These are phyloP conservation scores for Diarsia brunnea DNA, from an alignment of 2,888 invertebrate genomes.

Conservation along the genomic window DNA sequence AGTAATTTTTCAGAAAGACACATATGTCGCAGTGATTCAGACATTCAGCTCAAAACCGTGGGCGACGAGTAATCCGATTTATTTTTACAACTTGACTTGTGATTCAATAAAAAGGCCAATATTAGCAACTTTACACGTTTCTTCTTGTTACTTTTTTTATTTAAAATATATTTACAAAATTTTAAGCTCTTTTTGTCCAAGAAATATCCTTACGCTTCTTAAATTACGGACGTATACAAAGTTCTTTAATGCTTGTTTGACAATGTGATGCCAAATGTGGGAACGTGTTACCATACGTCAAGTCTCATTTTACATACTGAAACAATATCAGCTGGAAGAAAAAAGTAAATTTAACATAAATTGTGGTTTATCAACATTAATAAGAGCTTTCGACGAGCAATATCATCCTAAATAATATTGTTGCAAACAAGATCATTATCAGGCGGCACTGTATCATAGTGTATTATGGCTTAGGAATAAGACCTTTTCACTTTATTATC, in stretches of 20 bases:
- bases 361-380: constrained; percentile 15
- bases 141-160: constrained; percentile 54
- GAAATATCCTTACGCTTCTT: constrained; percentile 34
- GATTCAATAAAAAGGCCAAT: constrained; percentile 81
- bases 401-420: constrained; percentile 30
- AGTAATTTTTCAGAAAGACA: constrained; percentile 75
- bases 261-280: constrained; percentile 40
- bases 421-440: constrained; percentile 39
- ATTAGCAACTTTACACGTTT: constrained; percentile 70
- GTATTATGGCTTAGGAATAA: constrained; percentile 9
- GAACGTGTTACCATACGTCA: constrained; percentile 18
- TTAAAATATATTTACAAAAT: constrained; percentile 46
- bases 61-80: constrained; percentile 82
- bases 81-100: constrained; percentile 81
- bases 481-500: constrained; percentile 7
- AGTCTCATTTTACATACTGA: constrained; percentile 31
- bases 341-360: constrained; percentile 20
- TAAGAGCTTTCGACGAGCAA: constrained; percentile 24
- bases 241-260: constrained; percentile 45
- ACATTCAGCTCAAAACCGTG: constrained; percentile 73
- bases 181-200: constrained; percentile 52
- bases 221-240: constrained; percentile 43
- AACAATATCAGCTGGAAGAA: constrained; percentile 10
- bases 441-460: constrained; percentile 29
- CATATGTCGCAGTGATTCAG: constrained; percentile 77